phyloP scores from a whole-genome alignment of 1,140 invertebrate species.

The Apolygus lucorum region DNA sequence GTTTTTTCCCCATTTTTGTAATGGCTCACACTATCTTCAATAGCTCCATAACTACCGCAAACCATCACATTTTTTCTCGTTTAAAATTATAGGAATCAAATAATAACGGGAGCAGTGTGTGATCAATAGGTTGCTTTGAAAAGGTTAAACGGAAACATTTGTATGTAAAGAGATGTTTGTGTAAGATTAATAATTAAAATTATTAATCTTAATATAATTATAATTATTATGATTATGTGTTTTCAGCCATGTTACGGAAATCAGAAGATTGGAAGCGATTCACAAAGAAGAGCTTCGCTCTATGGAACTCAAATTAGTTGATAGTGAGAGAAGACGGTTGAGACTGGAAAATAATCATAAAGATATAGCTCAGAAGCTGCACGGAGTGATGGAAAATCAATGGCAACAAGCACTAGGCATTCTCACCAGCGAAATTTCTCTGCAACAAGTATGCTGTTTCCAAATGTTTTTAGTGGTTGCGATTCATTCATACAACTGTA shows the following conservation, averaged over 20 bases:
- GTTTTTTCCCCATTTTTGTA: no score
- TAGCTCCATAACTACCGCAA: no score
- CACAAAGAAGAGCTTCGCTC: conserved; percentile 63
- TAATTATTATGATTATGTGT: no score
- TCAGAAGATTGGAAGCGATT: conserved; percentile 64
- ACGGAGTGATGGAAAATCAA: conserved; percentile 67
- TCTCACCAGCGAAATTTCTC: conserved; percentile 40
- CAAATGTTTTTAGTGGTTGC: neutral
- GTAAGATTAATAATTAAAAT: no score
- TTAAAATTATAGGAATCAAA: no score
- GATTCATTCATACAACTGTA: neutral
- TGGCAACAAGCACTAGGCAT: conserved; percentile 66
- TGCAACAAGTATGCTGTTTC: conserved; percentile 22
- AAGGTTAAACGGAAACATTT: no score
- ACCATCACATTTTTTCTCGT: no score
- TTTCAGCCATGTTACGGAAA: conserved; percentile 59
- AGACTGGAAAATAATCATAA: conserved; percentile 42
- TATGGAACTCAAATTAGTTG: conserved; percentile 54
- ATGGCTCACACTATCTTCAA: no score
- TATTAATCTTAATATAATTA: no score
- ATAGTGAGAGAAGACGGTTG: conserved; percentile 36
- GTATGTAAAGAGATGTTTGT: no score
- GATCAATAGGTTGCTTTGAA: no score
- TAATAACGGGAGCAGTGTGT: no score
- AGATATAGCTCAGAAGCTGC: conserved; percentile 60